Evolutionary conservation across 2,797 vertebrate genomes (phyloP), one percentile per base, ranked within the genome.

Genomic region (Myripristis jacobus): DNA sequence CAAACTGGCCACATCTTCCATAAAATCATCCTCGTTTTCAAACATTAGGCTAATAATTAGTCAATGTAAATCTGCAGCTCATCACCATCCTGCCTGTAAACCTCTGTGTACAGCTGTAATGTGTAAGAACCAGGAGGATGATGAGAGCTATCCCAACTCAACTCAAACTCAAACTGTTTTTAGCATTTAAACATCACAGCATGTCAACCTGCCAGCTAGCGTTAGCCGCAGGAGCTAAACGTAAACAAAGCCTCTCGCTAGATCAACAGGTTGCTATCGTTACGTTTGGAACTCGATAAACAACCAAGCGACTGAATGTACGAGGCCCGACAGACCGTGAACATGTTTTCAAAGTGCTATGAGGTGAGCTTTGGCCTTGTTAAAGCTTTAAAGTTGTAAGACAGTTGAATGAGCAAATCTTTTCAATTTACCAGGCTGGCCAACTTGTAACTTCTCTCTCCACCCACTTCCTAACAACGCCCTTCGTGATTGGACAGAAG

Each of bases 1-100:
- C 75, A 95, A 77, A 31, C 76, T 87, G 52, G 90, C 75, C 55
- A 94, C 90, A 85, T 94, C 86, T 81, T 87, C 86, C 10, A 91
- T 81, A 58, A 93, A 83, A 53, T 82, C 77, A 43, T 91, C 91
- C 15, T 86, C 92, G 60, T 89, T 44, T 71, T 74, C 73, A 73
- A 73, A 90, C 85, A 88, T 91, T 3, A 65, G 58, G 53, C 0
- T 36, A 9, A 22, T 24, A 0, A 18, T 10, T 2, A 16, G 38
- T 47, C 11, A 50, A 47, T 60, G 47, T 67, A 66, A 38, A 24
- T 4, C 25, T 34, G 46, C 21, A 48, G 4, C 41, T 65, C 16
- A 46, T 53, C n/a, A 41, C 41, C 21, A 10, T 31, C 10, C 15
- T 19, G 7, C 6, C 54, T 54, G 64, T 6, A 21, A 69, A 43